Base-by-base conservation (phyloP, 2,113 vertebrate species). In the Nyctereutes procyonoides region DNA sequence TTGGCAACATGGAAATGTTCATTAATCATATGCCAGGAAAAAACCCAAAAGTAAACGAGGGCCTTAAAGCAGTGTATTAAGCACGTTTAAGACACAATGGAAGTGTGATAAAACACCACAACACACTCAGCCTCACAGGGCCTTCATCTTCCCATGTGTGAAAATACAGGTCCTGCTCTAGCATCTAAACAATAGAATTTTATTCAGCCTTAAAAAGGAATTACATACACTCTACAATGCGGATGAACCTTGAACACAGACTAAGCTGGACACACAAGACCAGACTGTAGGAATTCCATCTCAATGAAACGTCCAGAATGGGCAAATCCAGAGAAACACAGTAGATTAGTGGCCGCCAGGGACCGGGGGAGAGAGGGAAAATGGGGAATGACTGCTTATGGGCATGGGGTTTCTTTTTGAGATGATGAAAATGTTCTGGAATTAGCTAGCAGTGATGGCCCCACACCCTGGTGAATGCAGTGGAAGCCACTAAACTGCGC, bases 191-290 rank as follows among this genome's bases (percentile, higher is more conserved):
- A 38, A 35, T 0, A 17, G 20, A 62, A 28, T 26, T 69, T 5
- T 67, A 58, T 5, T 51, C 65, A 69, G 17, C 38, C 13, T 56
- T 63, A 58, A 63, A 89, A 91, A 90, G 20, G 32, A 90, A 67
- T 9, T 4, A 92, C 55, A 8, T 12, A 48, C 43, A 51, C 22
- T 35, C 81, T 51, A 55, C 32, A 38, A 35, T 22, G 43, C 38
- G 56, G 65, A 28, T 17, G 11, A 83, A 74, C 51, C 73, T n/a
- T 89, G n/a, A 94, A 80, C 51, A 82, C 24, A 53, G 1, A 65
- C 38, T 55, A 87, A 93, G 53, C 14, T 62, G 93, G 35, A 69
- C 80, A 93, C 60, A 87, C 38, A 88, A 81, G 12, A 28, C 76
- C 77, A 56, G 13, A 63, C 0, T 38, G 19, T 15, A 35, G 67